Evolutionary conservation across 1,140 invertebrate genomes (phyloP).

Genomic region (Lethrus apterus): DNA sequence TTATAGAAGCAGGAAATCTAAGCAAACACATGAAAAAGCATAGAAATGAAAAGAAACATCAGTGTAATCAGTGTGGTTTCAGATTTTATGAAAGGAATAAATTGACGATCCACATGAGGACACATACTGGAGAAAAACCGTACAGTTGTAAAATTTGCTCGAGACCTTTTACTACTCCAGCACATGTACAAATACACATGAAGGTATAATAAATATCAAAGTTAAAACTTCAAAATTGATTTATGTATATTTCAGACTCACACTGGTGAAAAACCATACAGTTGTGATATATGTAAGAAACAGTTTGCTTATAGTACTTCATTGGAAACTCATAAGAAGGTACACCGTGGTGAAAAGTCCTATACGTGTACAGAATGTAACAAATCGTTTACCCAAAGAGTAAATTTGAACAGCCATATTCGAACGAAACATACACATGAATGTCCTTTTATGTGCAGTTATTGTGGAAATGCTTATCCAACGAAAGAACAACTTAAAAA

Average conservation of each 20-base stretch:
- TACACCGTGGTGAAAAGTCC: slow-evolving; percentile 13
- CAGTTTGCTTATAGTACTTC: not conserved
- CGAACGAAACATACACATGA: slow-evolving; percentile 18
- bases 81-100: slow-evolving; percentile 46
- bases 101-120: slow-evolving; percentile 14
- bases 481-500: slow-evolving; percentile 53
- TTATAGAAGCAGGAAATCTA: slow-evolving; percentile 15
- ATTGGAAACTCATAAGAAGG: not conserved
- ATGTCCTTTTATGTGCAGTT: slow-evolving; percentile 42
- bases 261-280: not conserved
- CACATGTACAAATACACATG: not conserved
- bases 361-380: slow-evolving; percentile 20
- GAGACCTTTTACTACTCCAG: not conserved
- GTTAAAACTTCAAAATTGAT: too few relatives aligned
- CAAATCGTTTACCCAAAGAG: slow-evolving; percentile 19
- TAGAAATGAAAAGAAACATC: slow-evolving; percentile 52
- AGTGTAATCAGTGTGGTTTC: slow-evolving; percentile 57
- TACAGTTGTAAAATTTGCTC: not conserved
- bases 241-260: too few relatives aligned
- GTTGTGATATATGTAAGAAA: slow-evolving; percentile 1
- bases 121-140: not conserved
- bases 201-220: too few relatives aligned
- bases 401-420: slow-evolving; percentile 18
- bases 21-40: slow-evolving; percentile 50
- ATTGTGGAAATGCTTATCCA: slow-evolving; percentile 65